phyloP scores from a whole-genome alignment of 1,140 invertebrate species.

The Brachionus calyciflorus region DNA sequence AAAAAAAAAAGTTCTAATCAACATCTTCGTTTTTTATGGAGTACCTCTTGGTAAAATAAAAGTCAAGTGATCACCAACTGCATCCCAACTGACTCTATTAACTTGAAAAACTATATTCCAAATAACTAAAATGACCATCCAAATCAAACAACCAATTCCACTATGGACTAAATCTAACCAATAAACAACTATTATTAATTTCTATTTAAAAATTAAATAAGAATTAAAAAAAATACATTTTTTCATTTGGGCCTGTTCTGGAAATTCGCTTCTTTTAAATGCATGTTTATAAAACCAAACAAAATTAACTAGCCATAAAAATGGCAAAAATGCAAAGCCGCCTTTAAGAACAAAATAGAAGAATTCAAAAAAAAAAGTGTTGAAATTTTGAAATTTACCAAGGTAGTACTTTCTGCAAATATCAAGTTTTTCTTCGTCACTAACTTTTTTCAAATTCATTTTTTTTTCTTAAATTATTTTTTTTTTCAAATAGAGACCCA shows the following conservation, averaged over 20 bases:
- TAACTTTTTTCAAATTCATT: conserved; percentile 44
- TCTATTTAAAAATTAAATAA: not conserved
- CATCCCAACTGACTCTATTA: conserved; percentile 4
- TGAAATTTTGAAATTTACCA: not conserved
- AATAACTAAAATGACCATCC: conserved; percentile 8
- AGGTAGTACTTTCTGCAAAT: conserved; percentile 45
- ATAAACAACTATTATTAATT: not conserved
- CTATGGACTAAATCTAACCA: conserved; percentile 25
- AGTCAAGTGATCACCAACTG: conserved; percentile 38
- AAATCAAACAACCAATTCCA: not conserved
- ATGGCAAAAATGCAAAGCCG: conserved; percentile 45
- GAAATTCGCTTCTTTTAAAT: conserved; percentile 26
- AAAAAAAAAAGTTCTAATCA: too few relatives aligned
- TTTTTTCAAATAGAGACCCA: not conserved
- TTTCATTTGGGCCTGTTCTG: conserved; percentile 32
- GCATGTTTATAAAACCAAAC: conserved; percentile 47
- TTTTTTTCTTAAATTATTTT: not conserved
- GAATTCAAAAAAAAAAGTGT: not conserved
- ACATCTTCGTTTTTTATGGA: conserved; percentile 1
- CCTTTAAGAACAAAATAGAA: not conserved
- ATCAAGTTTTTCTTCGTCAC: conserved; percentile 41
- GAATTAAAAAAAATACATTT: conserved; percentile 17
- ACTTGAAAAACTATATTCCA: conserved; percentile 45
- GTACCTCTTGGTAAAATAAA: conserved; percentile 43
- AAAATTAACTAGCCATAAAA: conserved; percentile 46